Base-by-base conservation (phyloP, 2,888 invertebrate species). In the Saturnia pavonia region DNA sequence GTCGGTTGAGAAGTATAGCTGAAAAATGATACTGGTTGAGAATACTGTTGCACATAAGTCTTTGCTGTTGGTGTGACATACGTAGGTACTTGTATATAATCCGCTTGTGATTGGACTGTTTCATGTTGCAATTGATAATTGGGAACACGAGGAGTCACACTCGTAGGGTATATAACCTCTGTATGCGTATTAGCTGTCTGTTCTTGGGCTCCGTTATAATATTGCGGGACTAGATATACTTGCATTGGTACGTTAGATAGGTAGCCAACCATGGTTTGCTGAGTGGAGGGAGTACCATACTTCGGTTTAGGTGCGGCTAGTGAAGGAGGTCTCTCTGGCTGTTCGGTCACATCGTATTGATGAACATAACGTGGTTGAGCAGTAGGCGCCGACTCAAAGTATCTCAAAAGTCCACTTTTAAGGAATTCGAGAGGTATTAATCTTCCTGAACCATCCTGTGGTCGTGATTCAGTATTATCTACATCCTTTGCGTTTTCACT, bases 401-500 rank as follows among this genome's bases (percentile, higher is more conserved):
- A 91, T 34, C 85, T 82, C 0, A 91, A 76, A 16, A 90, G 76
- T 42, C 88, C 88, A 70, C 80, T 89, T 72, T 91, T 93, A 11
- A 92, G 78, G 75, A 87, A 89, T 19, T 92, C 90, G 11, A 91
- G 74, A 1, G 88, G 85, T 27, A 82, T 73, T n/a, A 83, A 73
- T 3, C 77, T 82, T 0, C 75, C 80, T 0, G 82, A 73, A 7
- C 76, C 79, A 12, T 74, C 75, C 72, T 86, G 83, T 11, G 84
- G 75, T 22, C 80, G 80, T 2, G 80, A 78, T 54, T 87, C 88
- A 0, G 85, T 73, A 72, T 88, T 87, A 0, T 87, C 88, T 14
- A 78, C 72, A 1, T 90, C 80, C 71, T 86, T 88, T 76, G 91
- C 90, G 75, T 92, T 91, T 85, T 96, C 96, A 77, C 94, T 95